Evolutionary conservation across 2,797 vertebrate genomes (phyloP).

Genomic region (Helostoma temminkii): DNA sequence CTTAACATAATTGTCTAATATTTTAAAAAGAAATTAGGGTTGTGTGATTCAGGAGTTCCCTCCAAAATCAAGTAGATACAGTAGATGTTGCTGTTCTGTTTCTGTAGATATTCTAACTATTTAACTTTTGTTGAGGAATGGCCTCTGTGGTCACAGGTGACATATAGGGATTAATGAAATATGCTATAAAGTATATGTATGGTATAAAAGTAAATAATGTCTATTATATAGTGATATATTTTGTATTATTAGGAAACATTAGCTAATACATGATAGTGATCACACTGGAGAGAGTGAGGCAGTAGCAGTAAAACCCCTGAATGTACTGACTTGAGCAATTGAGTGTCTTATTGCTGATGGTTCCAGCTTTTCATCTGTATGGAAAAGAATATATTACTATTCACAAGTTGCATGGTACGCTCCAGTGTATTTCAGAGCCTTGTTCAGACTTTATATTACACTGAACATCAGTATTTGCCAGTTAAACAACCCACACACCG

Average conservation of each 20-base stretch:
- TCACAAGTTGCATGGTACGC: too few relatives aligned
- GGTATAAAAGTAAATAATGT: too few relatives aligned
- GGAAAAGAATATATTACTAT: too few relatives aligned
- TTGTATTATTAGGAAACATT: background rate
- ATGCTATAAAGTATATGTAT: slow-evolving; percentile 1
- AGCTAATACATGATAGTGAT: background rate
- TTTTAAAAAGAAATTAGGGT: background rate
- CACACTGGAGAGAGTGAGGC: background rate
- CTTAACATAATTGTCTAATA: background rate
- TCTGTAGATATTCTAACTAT: background rate
- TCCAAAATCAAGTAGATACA: slow-evolving; percentile 1
- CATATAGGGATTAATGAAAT: background rate
- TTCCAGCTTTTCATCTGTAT: background rate
- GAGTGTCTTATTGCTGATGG: background rate
- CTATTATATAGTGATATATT: background rate
- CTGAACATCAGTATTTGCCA: background rate
- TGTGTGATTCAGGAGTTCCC: background rate
- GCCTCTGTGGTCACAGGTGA: background rate
- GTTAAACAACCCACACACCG: slow-evolving; percentile 5
- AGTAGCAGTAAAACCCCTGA: too few relatives aligned
- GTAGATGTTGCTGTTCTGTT: background rate
- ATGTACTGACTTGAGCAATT: background rate
- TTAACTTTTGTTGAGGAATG: background rate
- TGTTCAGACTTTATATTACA: background rate
- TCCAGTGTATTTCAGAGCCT: background rate